Conservation (phyloP, 2,113 vertebrate species). For the Leiothrix lutea region DNA sequence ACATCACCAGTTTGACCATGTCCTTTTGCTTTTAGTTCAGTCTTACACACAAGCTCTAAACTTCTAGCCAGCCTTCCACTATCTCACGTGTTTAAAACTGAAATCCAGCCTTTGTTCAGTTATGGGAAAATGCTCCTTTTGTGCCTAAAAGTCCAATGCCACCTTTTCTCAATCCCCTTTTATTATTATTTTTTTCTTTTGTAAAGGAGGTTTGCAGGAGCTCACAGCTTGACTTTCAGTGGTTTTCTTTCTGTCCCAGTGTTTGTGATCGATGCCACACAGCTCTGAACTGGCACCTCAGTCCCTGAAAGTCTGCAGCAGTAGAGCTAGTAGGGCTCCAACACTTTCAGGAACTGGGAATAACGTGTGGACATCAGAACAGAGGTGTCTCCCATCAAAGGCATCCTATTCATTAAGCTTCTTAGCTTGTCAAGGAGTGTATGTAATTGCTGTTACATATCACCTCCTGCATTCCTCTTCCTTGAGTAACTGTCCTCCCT, state of each 20-base stretch:
- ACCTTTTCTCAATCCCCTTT: neutral
- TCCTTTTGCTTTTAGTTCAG: neutral
- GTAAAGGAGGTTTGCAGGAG: neutral
- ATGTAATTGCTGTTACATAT: fast-evolving
- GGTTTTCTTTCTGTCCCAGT: neutral
- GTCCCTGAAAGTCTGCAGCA: neutral
- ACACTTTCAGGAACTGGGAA: neutral
- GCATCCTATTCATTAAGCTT: neutral
- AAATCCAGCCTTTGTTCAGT: neutral
- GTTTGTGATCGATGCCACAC: neutral
- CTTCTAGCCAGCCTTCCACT: neutral
- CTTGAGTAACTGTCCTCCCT: neutral
- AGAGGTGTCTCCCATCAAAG: neutral
- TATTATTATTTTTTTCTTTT: neutral
- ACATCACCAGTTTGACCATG: neutral
- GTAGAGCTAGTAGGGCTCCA: neutral
- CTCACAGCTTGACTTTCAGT: neutral
- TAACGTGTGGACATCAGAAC: neutral
- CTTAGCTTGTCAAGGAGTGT: neutral
- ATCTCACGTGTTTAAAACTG: neutral
- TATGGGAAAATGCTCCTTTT: neutral
- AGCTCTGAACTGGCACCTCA: neutral
- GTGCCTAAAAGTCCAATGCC: neutral
- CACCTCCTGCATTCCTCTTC: neutral
- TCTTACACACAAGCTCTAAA: neutral